Base-by-base conservation (phyloP, 1,140 invertebrate genomes). In the Brachionus angularis region DNA sequence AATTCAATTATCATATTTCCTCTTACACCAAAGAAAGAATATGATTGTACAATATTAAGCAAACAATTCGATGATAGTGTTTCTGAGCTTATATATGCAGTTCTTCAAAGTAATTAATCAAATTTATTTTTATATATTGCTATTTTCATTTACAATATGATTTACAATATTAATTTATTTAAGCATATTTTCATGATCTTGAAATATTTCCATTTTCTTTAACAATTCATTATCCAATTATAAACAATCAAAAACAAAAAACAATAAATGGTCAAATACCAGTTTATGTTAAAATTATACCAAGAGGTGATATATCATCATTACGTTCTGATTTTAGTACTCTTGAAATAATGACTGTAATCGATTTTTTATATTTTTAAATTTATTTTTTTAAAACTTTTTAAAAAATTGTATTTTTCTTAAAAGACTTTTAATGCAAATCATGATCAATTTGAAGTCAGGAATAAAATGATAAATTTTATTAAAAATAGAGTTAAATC, bases 41-140 rank as follows among this genome's bases (percentile, higher is more conserved):
- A 82, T 75, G 83, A 84, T 74, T 75, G 82, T 16, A 77, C 82
- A 34, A 74, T 84, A 10, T 71, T 84, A 8, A 76, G 78, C 31
- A 47, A 74, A 36, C 46, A 71, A 33, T 73, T 81, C 12, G 75
- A 75, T 36, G 74, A 76, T 34, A 78, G 82, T 71, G 77, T 82
- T 31, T 79, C 78, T 71, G 74, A 74, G 44, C 69, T 84, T 8
- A 71, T 83, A 5, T 81, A 76, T 74, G 78, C 74, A 74, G 76
- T 82, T 12, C 61, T 77, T 21, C 76, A 78, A 76, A 77, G 78
- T 29, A 76, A n/a, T n/a, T 79, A 74, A 73, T 73, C 50, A 10
- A n/a, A 34, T 21, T 18, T 23, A 21, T 21, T 14, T 21, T 42
- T 5, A 42, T 36, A 25, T 16, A 33, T 21, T 23, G 18, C 18